Base-by-base conservation (phyloP, 2,113 vertebrate genomes). In the Mungos mungo region DNA sequence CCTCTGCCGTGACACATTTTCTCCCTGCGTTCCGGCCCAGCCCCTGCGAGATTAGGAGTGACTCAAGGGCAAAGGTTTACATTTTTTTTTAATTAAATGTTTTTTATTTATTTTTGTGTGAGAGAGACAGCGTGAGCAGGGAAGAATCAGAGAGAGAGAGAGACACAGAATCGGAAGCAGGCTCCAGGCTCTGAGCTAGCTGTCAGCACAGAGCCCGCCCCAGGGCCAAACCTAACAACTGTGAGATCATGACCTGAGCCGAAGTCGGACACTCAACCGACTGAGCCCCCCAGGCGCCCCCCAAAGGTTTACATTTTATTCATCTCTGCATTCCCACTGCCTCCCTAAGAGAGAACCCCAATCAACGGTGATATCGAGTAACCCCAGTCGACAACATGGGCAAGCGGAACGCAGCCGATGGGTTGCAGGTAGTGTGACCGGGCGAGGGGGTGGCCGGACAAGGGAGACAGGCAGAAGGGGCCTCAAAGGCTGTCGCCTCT, bases 381-480 rank as follows among this genome's bases (percentile, higher is more conserved):
- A 4, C 41, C 41, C 50, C 66, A 3, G 5, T 21, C 54, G 80
- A 31, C n/a, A 63, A 8, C 1, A 0, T 0, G 41, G 66, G 11
- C n/a, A 92, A 88, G 50, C 57, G 27, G 18, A 35, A 2, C 5
- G 15, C 1, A 11, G 5, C 50, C 33, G 33, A 27, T 41, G 33
- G 45, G 3, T 2, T 16, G 35, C 60, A 65, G 50, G 82, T 16
- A 7, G 35, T 33, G 38, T 33, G 33, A 14, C 19, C 1, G 18
- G 57, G n/a, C 0, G 3, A 45, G 35, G 14, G 41, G 9, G 52
- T 31, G 63, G 45, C 1, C 1, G 52, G 41, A 27, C 4, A 25
- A 21, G 41, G 50, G 77, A 14, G 19, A 25, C 19, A 2, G 18
- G 9, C 0, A 2, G 5, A n/a, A 7, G 25, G n/a, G 47, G 13